Evolutionary conservation across 2,888 invertebrate genomes (phyloP).

Genomic region (Dolichomitus sp.): DNA sequence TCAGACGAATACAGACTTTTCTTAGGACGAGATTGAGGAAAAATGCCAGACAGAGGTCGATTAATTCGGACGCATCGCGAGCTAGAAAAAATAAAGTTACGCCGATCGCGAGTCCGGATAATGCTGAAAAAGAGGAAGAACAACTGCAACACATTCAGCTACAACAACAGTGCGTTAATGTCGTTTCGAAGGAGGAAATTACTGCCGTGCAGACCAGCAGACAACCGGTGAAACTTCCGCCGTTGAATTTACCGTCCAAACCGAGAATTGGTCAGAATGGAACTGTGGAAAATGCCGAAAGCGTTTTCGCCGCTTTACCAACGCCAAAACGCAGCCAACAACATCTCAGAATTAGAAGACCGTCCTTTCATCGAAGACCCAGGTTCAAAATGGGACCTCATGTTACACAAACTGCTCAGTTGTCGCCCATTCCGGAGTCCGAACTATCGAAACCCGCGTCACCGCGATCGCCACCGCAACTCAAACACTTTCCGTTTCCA

Average conservation of each 20-base stretch:
- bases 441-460: conserved; percentile 91
- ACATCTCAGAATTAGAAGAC: conserved; percentile 79
- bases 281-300: conserved; percentile 43
- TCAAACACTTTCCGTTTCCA: conserved; percentile 84
- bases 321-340: conserved; percentile 79
- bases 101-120: conserved; percentile 70
- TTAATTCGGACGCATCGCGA: conserved; percentile 70
- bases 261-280: conserved; percentile 64
- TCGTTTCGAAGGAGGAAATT: conserved; percentile 36
- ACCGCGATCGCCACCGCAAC: conserved; percentile 86
- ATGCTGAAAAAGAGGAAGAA: conserved; percentile 43
- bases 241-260: conserved; percentile 74
- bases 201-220: conserved; percentile 49
- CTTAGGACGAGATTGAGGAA: conserved; percentile 79
- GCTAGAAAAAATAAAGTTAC: conserved; percentile 77
- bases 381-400: conserved; percentile 82
- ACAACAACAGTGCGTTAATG: conserved; percentile 14
- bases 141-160: conserved; percentile 9
- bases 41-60: conserved; percentile 73
- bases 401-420: conserved; percentile 84
- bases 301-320: conserved; percentile 67
- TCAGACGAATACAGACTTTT: conserved; percentile 81
- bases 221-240: conserved; percentile 76
- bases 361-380: conserved; percentile 79
- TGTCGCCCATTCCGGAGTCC: conserved; percentile 91